phyloP scores from a whole-genome alignment of 2,797 vertebrate species.

The Geotria australis region DNA sequence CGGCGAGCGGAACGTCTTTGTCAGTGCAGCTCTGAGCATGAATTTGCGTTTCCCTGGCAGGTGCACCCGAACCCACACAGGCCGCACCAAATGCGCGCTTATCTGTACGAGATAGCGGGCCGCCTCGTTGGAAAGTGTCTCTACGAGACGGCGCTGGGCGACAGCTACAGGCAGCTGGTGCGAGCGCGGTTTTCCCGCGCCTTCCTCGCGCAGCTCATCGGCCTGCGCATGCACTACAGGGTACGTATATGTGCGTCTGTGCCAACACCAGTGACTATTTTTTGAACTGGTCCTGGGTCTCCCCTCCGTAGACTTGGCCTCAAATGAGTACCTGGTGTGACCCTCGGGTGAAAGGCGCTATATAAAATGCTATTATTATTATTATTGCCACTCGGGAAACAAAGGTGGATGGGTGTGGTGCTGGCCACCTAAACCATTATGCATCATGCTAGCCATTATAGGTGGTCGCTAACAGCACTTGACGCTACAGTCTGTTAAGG shows the following conservation, averaged over 20 bases:
- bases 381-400: no score
- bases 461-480: no score
- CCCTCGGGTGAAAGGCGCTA: no score
- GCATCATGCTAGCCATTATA: no score
- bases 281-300: no score
- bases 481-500: no score
- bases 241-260: conserved; percentile 11
- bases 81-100: conserved; percentile 38
- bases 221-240: conserved; percentile 96
- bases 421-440: neutral
- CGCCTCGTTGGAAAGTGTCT: conserved; percentile 84
- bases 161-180: conserved; percentile 73
- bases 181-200: conserved; percentile 84
- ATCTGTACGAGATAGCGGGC: conserved; percentile 84
- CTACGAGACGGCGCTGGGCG: conserved; percentile 76
- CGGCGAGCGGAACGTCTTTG: no score
- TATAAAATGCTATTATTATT: no score
- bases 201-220: conserved; percentile 92
- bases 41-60: conserved; percentile 10
- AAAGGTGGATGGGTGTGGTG: neutral
- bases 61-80: conserved; percentile 83
- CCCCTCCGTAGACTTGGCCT: no score
- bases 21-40: no score
- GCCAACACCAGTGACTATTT: neutral
- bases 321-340: no score